These are phyloP conservation scores for Pocillopora verrucosa DNA, from an alignment of 64 coral and sea anemone genomes.

Conservation along the genomic window DNA sequence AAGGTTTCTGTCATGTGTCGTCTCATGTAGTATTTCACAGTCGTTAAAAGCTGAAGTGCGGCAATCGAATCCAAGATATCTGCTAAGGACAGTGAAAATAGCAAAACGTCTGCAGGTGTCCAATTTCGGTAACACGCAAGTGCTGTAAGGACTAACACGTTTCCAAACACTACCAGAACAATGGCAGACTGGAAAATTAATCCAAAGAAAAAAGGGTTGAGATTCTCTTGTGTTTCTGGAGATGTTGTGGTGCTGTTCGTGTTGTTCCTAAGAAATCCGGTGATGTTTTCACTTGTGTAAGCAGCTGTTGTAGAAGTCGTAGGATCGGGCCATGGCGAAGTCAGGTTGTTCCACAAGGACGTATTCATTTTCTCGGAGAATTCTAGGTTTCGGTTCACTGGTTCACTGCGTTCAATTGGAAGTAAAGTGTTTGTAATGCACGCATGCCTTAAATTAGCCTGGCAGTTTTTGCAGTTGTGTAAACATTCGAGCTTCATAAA, in stretches of 20 bases:
- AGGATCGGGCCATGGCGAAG: background rate
- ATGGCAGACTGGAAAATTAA: slow-evolving; percentile 61
- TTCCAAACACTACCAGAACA: slow-evolving; percentile 52
- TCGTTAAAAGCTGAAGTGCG: slow-evolving; percentile 74
- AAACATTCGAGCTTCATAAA: slow-evolving; percentile 36
- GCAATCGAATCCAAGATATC: slow-evolving; percentile 80
- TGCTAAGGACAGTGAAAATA: slow-evolving; percentile 80
- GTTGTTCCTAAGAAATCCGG: background rate
- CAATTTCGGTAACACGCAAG: slow-evolving; percentile 59
- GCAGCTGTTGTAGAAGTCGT: background rate
- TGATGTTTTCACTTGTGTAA: background rate
- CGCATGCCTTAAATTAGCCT: background rate
- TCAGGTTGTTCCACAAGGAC: background rate
- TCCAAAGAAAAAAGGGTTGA: slow-evolving; percentile 38
- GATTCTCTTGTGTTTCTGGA: background rate
- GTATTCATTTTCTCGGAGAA: background rate
- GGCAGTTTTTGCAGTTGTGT: background rate
- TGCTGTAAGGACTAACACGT: slow-evolving; percentile 66
- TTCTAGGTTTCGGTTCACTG: background rate
- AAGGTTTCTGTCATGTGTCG: slow-evolving; percentile 44
- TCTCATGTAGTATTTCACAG: slow-evolving; percentile 75
- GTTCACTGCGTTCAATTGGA: background rate
- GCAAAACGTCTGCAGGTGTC: slow-evolving; percentile 74
- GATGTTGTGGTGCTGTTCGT: background rate
- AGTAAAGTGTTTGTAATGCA: background rate